Conservation (phyloP, 2,797 vertebrate genomes). For the Falco columbarius region DNA sequence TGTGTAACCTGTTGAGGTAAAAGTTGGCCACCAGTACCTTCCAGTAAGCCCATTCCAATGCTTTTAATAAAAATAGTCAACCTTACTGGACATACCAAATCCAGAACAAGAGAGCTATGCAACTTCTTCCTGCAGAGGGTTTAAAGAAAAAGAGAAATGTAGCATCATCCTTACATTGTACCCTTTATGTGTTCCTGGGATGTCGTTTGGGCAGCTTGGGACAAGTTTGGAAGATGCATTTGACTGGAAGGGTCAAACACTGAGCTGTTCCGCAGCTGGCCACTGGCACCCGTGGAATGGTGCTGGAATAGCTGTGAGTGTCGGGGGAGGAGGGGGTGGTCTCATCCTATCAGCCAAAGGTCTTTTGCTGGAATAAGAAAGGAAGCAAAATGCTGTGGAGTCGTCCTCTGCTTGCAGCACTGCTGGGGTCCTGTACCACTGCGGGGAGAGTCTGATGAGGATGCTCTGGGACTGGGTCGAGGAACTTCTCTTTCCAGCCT, state of each 20-base stretch:
- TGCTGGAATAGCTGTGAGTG: neutral
- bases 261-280: neutral
- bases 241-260: neutral
- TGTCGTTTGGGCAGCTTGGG: neutral
- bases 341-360: neutral
- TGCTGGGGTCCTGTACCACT: neutral
- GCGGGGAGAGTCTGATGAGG: neutral
- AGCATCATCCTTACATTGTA: neutral
- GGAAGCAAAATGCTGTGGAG: neutral
- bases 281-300: neutral
- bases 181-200: neutral
- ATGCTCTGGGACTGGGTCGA: neutral
- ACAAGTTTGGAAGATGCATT: neutral
- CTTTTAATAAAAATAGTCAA: neutral
- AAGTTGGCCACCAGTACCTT: neutral
- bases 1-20: neutral
- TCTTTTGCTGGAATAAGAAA: neutral
- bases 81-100: neutral
- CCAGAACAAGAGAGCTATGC: neutral
- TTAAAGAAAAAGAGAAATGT: neutral
- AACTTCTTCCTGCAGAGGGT: neutral
- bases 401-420: neutral
- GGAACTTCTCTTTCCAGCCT: neutral
- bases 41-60: neutral
- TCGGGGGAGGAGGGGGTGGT: neutral